These are phyloP conservation scores for Hesperia comma DNA, from an alignment of 2,888 invertebrate genomes.

Conservation along the genomic window DNA sequence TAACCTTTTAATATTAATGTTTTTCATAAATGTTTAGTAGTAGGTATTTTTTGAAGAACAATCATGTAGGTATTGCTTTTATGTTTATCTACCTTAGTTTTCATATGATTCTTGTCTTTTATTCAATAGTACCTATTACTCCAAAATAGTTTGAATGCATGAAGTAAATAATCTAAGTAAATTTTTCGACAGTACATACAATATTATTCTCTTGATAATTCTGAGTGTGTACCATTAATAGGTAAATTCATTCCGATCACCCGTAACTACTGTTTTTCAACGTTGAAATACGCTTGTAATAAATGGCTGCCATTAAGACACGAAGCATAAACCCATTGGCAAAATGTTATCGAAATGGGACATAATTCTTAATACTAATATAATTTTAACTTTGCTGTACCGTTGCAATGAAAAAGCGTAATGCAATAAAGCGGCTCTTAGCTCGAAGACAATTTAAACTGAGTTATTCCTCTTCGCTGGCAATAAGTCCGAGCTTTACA, in stretches of 20 bases:
- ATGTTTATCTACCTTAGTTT: too few relatives aligned
- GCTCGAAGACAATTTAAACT: constrained; percentile 78
- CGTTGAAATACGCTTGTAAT: constrained; percentile 52
- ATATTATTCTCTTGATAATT: neutral
- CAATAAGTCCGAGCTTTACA: constrained; percentile 80
- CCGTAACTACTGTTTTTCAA: constrained; percentile 50
- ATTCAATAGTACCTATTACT: too few relatives aligned
- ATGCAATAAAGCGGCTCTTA: constrained; percentile 69
- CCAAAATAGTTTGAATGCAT: too few relatives aligned
- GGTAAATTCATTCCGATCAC: constrained; percentile 32
- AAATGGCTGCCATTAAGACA: constrained; percentile 64
- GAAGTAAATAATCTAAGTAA: too few relatives aligned
- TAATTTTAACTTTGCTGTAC: constrained; percentile 65
- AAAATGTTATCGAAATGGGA: constrained; percentile 56
- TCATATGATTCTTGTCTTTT: too few relatives aligned
- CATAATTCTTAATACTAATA: constrained; percentile 62
- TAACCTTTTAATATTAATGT: too few relatives aligned
- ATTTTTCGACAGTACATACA: too few relatives aligned
- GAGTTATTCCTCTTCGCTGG: constrained; percentile 73
- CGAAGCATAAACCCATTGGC: constrained; percentile 50
- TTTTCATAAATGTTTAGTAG: too few relatives aligned
- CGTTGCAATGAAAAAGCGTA: constrained; percentile 69
- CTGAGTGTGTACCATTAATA: constrained; percentile 17
- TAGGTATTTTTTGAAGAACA: too few relatives aligned
- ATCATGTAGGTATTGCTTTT: too few relatives aligned